These are phyloP conservation scores for Eurytemora carolleeae DNA, from an alignment of 1,140 invertebrate species.

Conservation along the genomic window DNA sequence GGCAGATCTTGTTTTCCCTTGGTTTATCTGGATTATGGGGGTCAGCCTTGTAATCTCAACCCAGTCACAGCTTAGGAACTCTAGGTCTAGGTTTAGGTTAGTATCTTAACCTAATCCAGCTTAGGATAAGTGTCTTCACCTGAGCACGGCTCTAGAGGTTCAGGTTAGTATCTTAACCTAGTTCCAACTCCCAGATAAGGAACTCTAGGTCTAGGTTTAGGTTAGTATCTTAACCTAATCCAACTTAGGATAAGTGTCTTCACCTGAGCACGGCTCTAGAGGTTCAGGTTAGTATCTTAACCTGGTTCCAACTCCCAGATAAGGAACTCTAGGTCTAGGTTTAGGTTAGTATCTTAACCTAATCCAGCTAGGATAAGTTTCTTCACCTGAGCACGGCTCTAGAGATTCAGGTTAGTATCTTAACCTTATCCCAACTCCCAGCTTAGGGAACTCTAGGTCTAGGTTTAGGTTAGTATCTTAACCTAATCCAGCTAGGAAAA, in stretches of 20 bases:
- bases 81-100: constrained; percentile 22
- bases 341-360: too few species aligned
- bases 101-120: constrained; percentile 22
- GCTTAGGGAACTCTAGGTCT: constrained; percentile 26
- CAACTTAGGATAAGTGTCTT: constrained; percentile 25
- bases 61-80: constrained; percentile 30
- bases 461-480: constrained; percentile 20
- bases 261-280: too few species aligned
- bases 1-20: constrained; percentile 73
- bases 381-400: too few species aligned
- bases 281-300: too few species aligned
- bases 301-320: background rate
- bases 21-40: constrained; percentile 72
- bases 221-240: too few species aligned
- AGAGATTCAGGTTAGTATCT: constrained; percentile 43
- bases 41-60: constrained; percentile 43
- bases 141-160: too few species aligned
- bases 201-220: too few species aligned
- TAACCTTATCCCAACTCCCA: constrained; percentile 37
- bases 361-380: too few species aligned
- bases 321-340: too few species aligned
- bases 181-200: background rate
- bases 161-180: too few species aligned
- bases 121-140: constrained; percentile 23
- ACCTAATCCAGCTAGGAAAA: constrained; percentile 26